These are phyloP conservation scores for Tor tambroides DNA, from an alignment of 2,113 vertebrate genomes.

Conservation along the genomic window DNA sequence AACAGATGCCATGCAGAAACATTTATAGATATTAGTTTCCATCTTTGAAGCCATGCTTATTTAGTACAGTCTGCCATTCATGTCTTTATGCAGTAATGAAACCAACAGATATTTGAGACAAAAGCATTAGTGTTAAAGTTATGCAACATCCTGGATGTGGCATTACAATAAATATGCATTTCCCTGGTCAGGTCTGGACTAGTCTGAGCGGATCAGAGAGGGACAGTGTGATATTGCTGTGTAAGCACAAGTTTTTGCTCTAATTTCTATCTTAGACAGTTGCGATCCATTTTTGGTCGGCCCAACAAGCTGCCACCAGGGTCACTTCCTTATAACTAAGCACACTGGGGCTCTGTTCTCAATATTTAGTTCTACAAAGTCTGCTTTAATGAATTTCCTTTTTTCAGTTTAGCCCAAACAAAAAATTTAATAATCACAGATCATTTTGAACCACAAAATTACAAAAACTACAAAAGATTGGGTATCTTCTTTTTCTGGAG, in stretches of 20 bases:
- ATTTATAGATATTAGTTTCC: background rate
- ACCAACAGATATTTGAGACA: background rate
- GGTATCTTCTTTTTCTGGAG: background rate
- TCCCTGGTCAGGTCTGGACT: background rate
- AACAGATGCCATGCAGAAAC: conserved; percentile 30
- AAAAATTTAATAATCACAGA: background rate
- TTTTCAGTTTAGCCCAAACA: background rate
- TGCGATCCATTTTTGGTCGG: conserved; percentile 24
- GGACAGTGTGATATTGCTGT: conserved; percentile 52
- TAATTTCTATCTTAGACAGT: conserved; percentile 51
- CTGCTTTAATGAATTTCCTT: background rate
- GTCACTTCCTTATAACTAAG: conserved; percentile 56
- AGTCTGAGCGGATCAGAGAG: background rate
- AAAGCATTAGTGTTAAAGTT: conserved; percentile 23
- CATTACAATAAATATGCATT: conserved; percentile 9
- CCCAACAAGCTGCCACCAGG: conserved; percentile 46
- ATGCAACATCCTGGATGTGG: conserved; percentile 13
- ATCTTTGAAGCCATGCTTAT: background rate
- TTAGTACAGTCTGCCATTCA: background rate
- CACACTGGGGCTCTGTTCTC: background rate
- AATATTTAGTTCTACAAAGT: background rate
- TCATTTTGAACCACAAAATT: background rate
- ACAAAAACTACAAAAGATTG: background rate
- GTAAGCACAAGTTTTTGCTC: conserved; percentile 66
- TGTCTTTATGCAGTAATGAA: background rate